Base-by-base conservation (phyloP, 2,797 vertebrate genomes). In the Lacerta viridis region DNA sequence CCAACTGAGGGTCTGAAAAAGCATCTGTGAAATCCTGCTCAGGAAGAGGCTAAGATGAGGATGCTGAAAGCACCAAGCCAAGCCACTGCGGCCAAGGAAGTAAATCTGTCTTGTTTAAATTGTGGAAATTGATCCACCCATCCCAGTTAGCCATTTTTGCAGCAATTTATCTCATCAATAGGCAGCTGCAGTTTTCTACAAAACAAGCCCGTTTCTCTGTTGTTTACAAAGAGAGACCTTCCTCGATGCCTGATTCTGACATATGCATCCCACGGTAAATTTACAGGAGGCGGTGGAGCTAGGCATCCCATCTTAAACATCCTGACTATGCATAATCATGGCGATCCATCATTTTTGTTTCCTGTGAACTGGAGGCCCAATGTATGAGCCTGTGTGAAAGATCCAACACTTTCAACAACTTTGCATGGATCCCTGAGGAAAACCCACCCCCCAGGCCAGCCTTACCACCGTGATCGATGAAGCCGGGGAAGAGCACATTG, bases 311-410 rank as follows among this genome's bases (percentile, higher is more conserved):
- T 90, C 50, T 93, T 94, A 94, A 92, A 92, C 90, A 80, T 92
- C 93, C 93, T 93, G 92, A 94, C 92, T 85, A 77, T 85, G 87
- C 87, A 94, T 92, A 94, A 94, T 91, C 92, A 92, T 93, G 91
- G 83, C 66, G 88, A 95, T 95, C 86, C 90, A 93, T 95, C 93
- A 94, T 86, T 92, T 91, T 79, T 68, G 80, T 66, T 95, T 95
- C 91, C 89, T 83, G 55, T 2, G 64, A 90, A 83, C n/a, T 75
- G 89, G 76, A 1, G 77, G 91, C 82, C 1, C 92, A 87, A 80
- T 72, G 82, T 88, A 82, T 68, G 39, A 77, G 89, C 76, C 11
- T 6, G 43, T 39, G 86, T 85, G 89, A 92, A 88, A 87, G 17
- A 69, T 59, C 90, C 94, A 75, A 59, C 9, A 33, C 68, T 85